phyloP scores from a whole-genome alignment of 2,888 invertebrate genomes.

The Troilus luridus region DNA sequence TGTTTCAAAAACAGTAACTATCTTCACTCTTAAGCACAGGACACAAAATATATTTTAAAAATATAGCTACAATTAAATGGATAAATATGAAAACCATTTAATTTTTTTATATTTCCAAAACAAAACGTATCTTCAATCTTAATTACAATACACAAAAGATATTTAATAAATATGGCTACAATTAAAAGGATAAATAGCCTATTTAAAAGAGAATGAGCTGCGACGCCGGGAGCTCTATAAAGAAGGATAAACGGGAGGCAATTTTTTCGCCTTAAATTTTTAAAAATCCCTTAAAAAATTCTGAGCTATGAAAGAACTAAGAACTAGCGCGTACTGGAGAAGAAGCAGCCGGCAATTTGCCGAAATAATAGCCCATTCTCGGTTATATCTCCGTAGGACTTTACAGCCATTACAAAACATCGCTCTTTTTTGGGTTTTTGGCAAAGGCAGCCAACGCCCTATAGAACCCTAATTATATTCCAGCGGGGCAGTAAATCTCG shows the following conservation, averaged over 20 bases:
- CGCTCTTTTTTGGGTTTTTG: conserved; percentile 35
- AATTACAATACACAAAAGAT: neutral
- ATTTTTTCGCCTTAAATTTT: neutral
- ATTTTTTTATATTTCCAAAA: neutral
- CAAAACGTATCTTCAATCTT: neutral
- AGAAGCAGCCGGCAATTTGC: conserved; percentile 21
- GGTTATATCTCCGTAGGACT: neutral
- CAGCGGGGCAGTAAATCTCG: neutral
- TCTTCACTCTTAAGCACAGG: too few relatives aligned
- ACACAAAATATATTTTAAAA: too few relatives aligned
- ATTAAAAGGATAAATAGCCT: neutral
- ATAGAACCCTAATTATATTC: conserved; percentile 44
- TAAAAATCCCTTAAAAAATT: neutral
- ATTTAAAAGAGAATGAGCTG: neutral
- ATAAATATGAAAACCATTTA: too few relatives aligned
- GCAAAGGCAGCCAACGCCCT: neutral
- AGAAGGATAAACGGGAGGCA: conserved; percentile 14
- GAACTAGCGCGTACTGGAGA: neutral
- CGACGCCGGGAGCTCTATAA: neutral
- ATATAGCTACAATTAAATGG: too few relatives aligned
- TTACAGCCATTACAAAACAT: conserved; percentile 28
- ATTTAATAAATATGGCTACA: neutral
- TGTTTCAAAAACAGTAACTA: too few relatives aligned
- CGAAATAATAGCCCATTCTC: conserved; percentile 26
- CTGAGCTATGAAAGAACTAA: neutral